Evolutionary conservation across 2,113 vertebrate genomes (phyloP), one percentile per base, ranked within the genome.

Genomic region (Grammatotria lemairii): DNA sequence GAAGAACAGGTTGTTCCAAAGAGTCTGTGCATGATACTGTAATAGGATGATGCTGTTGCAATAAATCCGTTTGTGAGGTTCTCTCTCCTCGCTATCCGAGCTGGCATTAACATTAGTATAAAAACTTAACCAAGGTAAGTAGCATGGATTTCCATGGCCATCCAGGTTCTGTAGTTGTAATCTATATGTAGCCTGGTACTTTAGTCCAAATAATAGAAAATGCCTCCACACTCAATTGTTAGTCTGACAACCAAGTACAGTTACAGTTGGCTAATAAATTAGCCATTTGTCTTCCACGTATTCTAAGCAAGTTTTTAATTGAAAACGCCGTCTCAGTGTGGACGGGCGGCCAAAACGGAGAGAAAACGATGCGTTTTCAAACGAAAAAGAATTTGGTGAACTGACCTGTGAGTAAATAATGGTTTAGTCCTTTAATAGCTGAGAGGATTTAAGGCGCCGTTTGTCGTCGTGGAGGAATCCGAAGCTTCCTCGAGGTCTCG

Each of bases 301-400:
- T 55, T 8, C 0, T 55, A 55, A 55, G 4, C 21, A 8, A 8
- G 4, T 57, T 57, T 57, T 1, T 26, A 3, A 57, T 26, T 8
- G 7, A 28, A 8, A 57, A 28, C 23, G 2, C 0, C 1, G 0
- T 57, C 23, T 57, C 13, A 57, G 54, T 16, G 54, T 57, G 54
- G 54, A 5, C 0, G 1, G 54, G 54, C 2, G 23, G 13, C 54
- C 54, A 55, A 55, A 14, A 1, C 4, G 21, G 11, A 3, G 53
- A 54, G 53, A 26, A 55, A 13, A 57, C 7, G 4, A 5, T 28
- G 23, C 0, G 23, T 28, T 57, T 57, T 57, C 54, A 28, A 28
- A 57, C 7, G 0, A 58, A 16, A 58, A 58, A 63, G 58, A 35
- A 19, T 63, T 63, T 7, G 17, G 31, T 63, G 17, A 63, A 5